Conservation (phyloP, 2,113 vertebrate species). For the Turnix velox region DNA sequence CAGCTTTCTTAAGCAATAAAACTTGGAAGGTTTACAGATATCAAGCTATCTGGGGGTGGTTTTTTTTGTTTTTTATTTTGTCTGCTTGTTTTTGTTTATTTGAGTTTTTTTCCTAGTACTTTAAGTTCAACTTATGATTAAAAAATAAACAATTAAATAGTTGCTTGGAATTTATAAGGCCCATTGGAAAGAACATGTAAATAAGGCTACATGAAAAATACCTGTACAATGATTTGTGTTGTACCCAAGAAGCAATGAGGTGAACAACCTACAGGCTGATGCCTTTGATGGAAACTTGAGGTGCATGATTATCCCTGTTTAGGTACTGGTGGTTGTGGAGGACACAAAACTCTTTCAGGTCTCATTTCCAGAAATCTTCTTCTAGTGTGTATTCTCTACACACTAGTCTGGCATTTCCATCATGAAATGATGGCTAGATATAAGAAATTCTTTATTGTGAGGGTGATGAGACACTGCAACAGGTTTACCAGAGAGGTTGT, state of each 20-base stretch:
- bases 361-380: not conserved
- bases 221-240: not conserved
- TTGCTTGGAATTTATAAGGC: not conserved
- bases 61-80: not conserved
- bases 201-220: not conserved
- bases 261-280: not conserved
- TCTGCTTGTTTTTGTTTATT: not conserved
- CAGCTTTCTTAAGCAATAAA: not conserved
- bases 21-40: not conserved
- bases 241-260: fast-evolving
- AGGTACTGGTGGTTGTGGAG: not conserved
- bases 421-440: not conserved
- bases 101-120: not conserved
- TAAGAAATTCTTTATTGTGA: no score
- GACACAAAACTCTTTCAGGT: not conserved
- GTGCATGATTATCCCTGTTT: not conserved
- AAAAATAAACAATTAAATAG: not conserved
- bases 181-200: not conserved
- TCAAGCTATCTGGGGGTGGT: not conserved
- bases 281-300: not conserved
- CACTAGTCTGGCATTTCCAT: not conserved
- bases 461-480: no score
- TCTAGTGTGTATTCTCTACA: not conserved
- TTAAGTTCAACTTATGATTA: not conserved
- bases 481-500: no score